Conservation (phyloP, 2,888 invertebrate species). For the Scaptomyza caliginosa region DNA sequence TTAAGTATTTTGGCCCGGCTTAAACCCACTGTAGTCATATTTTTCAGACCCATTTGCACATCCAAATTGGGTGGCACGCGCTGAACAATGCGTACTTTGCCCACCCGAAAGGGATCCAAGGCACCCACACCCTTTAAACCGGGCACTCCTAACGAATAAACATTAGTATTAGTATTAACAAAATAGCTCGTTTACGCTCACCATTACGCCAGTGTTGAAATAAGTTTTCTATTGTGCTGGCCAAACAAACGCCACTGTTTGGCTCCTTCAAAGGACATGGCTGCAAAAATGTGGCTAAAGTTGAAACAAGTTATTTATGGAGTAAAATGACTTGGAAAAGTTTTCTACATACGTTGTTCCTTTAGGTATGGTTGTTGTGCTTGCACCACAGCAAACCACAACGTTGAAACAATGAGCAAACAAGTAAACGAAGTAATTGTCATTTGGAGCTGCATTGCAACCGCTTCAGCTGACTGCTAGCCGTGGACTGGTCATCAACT, state of each 20-base stretch:
- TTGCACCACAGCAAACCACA: slow-evolving; percentile 15
- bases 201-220: slow-evolving; percentile 55
- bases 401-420: slow-evolving; percentile 10
- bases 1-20: slow-evolving; percentile 51
- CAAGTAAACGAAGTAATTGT: slow-evolving; percentile 3
- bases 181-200: slow-evolving; percentile 5
- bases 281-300: slow-evolving; percentile 42
- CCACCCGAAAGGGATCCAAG: slow-evolving; percentile 64
- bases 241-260: slow-evolving; percentile 26
- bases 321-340: background rate
- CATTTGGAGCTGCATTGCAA: slow-evolving; percentile 32
- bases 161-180: background rate
- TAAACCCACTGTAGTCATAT: slow-evolving; percentile 53
- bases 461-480: slow-evolving; percentile 41
- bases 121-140: slow-evolving; percentile 50
- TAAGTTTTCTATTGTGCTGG: slow-evolving; percentile 31
- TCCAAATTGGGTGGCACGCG: slow-evolving; percentile 49
- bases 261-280: slow-evolving; percentile 36
- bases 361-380: slow-evolving; percentile 44
- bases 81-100: slow-evolving; percentile 55
- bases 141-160: slow-evolving; percentile 48
- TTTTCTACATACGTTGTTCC: slow-evolving; percentile 43
- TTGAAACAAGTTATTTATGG: background rate
- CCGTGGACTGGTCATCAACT: slow-evolving; percentile 29
- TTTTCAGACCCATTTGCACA: slow-evolving; percentile 50